These are phyloP conservation scores for Trachelus iudaicus DNA, from an alignment of 2,888 invertebrate species.

Conservation along the genomic window DNA sequence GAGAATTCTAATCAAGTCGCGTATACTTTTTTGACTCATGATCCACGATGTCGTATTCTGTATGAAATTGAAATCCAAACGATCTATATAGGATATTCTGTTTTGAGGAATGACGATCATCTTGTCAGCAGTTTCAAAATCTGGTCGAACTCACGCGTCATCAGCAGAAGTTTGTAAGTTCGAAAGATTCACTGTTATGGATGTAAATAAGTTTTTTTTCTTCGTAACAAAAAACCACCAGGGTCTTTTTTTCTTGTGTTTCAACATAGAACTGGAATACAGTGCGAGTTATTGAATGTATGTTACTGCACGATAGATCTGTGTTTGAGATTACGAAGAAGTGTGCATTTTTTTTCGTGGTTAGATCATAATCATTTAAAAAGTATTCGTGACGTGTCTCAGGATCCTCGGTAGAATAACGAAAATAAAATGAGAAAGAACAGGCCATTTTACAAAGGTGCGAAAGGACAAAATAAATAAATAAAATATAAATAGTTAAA, in stretches of 20 bases:
- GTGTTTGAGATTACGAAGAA: neutral
- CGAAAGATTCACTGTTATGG: neutral
- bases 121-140: neutral
- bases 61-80: neutral
- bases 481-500: constrained; percentile 43
- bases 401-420: constrained; percentile 27
- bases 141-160: neutral
- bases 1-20: neutral
- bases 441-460: constrained; percentile 51
- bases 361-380: neutral
- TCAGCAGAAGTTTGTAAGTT: neutral
- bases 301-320: neutral
- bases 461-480: constrained; percentile 34
- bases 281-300: neutral
- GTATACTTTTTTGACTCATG: neutral
- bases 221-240: neutral
- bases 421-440: constrained; percentile 51
- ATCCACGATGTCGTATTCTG: neutral
- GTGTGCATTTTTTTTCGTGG: neutral
- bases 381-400: neutral
- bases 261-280: neutral
- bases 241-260: neutral
- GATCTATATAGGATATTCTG: neutral
- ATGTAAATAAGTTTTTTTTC: neutral
- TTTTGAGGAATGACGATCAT: neutral